Percentiles rank a stretch among this genome's conserved stretches.
phyloP scores from a whole-genome alignment of 2,113 vertebrate species.

The Oryzias woworae region DNA sequence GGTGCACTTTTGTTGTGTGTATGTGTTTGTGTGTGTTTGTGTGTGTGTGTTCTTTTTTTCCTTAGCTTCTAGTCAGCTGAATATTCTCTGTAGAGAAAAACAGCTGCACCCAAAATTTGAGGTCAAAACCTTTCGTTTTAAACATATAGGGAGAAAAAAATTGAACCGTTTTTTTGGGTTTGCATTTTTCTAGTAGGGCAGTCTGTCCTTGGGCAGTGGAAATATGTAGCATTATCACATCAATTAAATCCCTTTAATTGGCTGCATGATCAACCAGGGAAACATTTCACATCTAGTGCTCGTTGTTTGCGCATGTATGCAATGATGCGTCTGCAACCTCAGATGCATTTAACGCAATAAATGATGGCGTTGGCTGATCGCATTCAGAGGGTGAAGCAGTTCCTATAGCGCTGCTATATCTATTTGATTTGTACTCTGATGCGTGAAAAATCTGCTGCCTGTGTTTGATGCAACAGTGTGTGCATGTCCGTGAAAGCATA shows the following conservation, averaged over 20 bases:
- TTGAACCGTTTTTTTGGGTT: not conserved
- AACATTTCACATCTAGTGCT: constrained; percentile 34
- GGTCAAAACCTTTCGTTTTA: constrained; percentile 25
- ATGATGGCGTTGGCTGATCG: constrained; percentile 54
- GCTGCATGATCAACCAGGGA: constrained; percentile 45
- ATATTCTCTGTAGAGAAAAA: constrained; percentile 39
- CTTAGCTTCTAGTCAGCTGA: constrained; percentile 30
- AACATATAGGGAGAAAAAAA: not conserved
- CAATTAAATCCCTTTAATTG: constrained; percentile 53
- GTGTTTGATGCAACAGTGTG: constrained; percentile 58
- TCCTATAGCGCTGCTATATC: constrained; percentile 61
- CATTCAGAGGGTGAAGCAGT: constrained; percentile 50
- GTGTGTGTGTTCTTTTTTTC: not conserved
- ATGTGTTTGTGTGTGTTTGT: not conserved
- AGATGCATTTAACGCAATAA: constrained; percentile 53
- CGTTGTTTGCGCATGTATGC: constrained; percentile 27
- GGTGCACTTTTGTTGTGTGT: constrained; percentile 49
- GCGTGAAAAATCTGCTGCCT: constrained; percentile 66
- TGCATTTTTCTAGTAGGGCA: not conserved
- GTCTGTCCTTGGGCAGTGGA: constrained; percentile 3
- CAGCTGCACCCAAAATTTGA: constrained; percentile 51
- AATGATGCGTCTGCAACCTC: constrained; percentile 40
- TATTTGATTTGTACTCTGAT: constrained; percentile 77
- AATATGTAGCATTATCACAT: constrained; percentile 29
- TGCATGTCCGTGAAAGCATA: constrained; percentile 2